Conservation (phyloP, 1,140 invertebrate genomes). For the Spodoptera frugiperda region DNA sequence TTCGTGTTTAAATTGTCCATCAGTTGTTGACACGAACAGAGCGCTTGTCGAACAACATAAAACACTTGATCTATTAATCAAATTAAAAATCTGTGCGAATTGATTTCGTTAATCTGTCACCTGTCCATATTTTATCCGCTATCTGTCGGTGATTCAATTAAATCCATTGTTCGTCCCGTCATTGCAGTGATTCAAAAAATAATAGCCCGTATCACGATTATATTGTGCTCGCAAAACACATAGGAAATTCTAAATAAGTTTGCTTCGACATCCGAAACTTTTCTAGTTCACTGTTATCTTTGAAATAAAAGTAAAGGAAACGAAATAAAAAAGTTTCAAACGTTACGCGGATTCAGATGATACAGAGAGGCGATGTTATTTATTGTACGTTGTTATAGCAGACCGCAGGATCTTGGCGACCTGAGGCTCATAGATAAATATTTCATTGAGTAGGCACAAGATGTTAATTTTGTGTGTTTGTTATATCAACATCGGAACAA, state of each 20-base stretch:
- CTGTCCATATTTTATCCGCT: not conserved
- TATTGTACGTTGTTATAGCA: not conserved
- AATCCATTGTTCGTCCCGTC: not conserved
- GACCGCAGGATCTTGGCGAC: not conserved
- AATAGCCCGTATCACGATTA: not conserved
- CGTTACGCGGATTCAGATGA: conserved; percentile 10
- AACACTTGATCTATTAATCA: conserved; percentile 10
- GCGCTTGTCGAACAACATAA: not conserved
- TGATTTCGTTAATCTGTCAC: not conserved
- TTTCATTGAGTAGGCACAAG: conserved; percentile 2
- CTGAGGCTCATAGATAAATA: conserved; percentile 11
- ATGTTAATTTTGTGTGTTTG: conserved; percentile 10
- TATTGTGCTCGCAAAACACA: not conserved
- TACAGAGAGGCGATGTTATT: conserved; percentile 2
- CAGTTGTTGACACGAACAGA: too few relatives aligned
- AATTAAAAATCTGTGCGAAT: not conserved
- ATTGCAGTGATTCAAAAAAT: not conserved
- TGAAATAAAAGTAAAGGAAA: conserved; percentile 32
- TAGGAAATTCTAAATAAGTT: not conserved
- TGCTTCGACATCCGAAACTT: conserved; percentile 7
- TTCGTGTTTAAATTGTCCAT: too few relatives aligned
- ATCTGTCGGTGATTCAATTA: not conserved
- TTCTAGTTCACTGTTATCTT: conserved; percentile 29
- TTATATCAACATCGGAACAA: not conserved
- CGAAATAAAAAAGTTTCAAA: conserved; percentile 29